These are phyloP conservation scores for Plagodis pulveraria DNA, from an alignment of 2,888 invertebrate genomes.

Conservation along the genomic window DNA sequence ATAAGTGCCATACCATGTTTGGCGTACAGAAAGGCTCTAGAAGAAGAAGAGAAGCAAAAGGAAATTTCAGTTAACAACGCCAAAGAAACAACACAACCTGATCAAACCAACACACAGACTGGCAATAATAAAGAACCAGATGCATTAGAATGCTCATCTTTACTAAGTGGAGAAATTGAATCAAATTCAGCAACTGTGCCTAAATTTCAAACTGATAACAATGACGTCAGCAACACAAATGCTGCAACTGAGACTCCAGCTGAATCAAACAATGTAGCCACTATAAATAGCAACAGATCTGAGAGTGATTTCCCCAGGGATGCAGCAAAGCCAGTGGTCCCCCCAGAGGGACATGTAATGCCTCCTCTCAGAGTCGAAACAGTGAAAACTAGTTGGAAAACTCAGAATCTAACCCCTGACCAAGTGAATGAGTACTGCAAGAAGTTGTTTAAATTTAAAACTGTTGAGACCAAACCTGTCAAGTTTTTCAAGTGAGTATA, in stretches of 20 bases:
- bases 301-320: constrained; percentile 1
- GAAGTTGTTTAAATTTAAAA: constrained; percentile 93
- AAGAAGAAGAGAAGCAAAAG: constrained; percentile 86
- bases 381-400: constrained; percentile 93
- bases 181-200: not conserved
- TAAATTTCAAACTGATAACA: not conserved
- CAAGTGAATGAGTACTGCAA: constrained; percentile 94
- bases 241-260: too few species aligned
- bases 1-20: constrained; percentile 98
- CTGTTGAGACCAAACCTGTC: constrained; percentile 88
- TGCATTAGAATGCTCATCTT: too few species aligned
- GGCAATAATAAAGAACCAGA: not conserved
- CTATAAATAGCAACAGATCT: not conserved
- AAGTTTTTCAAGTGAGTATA: constrained; percentile 91
- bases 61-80: constrained; percentile 53
- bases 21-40: constrained; percentile 92
- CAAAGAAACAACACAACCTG: not conserved
- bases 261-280: too few species aligned
- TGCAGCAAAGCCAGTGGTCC: constrained; percentile 55
- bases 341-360: constrained; percentile 77
- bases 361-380: constrained; percentile 95
- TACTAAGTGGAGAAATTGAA: not conserved
- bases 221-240: not conserved
- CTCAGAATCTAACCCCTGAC: constrained; percentile 90
- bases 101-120: too few species aligned